Evolutionary conservation across 2,113 vertebrate genomes (phyloP), one percentile per base, ranked within the genome.

Genomic region (Nycticorax nycticorax): DNA sequence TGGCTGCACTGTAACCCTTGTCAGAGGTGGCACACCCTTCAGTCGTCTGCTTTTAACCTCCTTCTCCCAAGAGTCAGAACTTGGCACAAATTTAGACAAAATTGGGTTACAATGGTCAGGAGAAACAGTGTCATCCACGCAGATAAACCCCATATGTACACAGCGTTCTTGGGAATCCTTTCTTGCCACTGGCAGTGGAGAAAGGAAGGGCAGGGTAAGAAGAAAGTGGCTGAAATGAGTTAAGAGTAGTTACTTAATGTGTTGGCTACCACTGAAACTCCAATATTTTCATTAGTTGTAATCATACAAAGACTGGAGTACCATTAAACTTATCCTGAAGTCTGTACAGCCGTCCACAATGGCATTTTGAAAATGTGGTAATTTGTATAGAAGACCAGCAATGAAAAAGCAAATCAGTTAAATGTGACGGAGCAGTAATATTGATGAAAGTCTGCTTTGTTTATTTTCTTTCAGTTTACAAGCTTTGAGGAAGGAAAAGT

Each of bases 401-500:
- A 41, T 80, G 45, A 89, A 71, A 96, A 93, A 88, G 8, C 30
- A 75, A 93, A 22, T 33, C 56, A 37, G 47, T 85, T 80, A 43
- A 82, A 50, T 71, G 47, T 94, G 53, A 64, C 80, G 89, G 77
- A 84, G 75, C 12, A 26, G 32, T 88, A 83, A 77, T 96, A 80
- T 27, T 94, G 57, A 84, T 57, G 75, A 89, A 95, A 96, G 41
- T 94, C 43, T 91, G 8, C 30, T 83, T 59, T 76, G 47, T 89
- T 81, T 80, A 62, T 96, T 95, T 96, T 88, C 62, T 96, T 89
- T 74, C 98, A 99, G 99, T 99, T 99, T 99, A 98, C 99, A 99
- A 99, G 99, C 99, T 95, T 98, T 99, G 98, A 98, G 99, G 97
- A 99, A 99, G 96, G 99, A 99, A 98, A 99, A 99, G 96, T 99